Evolutionary conservation across 37 sponge, comb jelly and placozoan genomes (phyloP).

Genomic region (Beroe forskalii): DNA sequence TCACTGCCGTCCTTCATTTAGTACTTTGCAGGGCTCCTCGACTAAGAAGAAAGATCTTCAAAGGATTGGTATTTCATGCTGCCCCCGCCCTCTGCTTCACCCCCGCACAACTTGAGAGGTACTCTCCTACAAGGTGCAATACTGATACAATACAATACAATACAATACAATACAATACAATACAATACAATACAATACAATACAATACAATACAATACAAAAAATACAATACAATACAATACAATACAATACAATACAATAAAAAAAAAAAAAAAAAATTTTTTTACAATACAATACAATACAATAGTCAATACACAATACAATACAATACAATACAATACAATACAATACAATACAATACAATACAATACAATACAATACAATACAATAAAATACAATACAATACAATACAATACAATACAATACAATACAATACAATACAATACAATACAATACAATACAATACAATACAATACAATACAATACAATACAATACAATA

Average conservation of each 20-base stretch:
- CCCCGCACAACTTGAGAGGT: conserved; percentile 26
- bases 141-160: no score
- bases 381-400: no score
- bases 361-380: not conserved
- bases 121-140: no score
- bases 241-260: no score
- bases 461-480: not conserved
- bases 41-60: conserved; percentile 28
- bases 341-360: not conserved
- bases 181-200: no score
- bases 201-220: no score
- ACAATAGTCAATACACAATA: not conserved
- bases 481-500: not conserved
- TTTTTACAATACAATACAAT: no score
- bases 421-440: not conserved
- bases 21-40: conserved; percentile 1
- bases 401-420: not conserved
- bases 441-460: not conserved
- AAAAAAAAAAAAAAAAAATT: no score
- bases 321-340: not conserved
- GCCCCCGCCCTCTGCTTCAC: not conserved
- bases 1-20: no score
- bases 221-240: no score
- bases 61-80: conserved; percentile 43
- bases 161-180: no score